Evolutionary conservation across 2,113 vertebrate genomes (phyloP), one percentile per base, ranked within the genome.

Genomic region (Aspidoscelis tigris): DNA sequence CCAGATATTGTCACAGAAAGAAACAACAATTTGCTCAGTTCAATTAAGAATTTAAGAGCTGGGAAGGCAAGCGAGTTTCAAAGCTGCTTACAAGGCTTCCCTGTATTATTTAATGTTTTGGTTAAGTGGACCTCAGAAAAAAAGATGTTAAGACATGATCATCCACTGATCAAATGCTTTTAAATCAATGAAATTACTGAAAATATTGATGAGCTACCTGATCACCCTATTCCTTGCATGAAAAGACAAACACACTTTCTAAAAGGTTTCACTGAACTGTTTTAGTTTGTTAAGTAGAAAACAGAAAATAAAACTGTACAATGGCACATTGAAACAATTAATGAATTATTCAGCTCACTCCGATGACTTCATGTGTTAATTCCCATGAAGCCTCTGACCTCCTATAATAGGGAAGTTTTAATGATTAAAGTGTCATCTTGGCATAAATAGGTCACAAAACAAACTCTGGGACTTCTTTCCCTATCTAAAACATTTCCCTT

Each of bases 381-480:
- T 87, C 82, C 82, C 80, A 79, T 6, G 18, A 79, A 81, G 80
- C 73, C 78, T 89, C 83, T 93, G 89, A 92, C 88, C 83, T 82
- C 68, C 78, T 89, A 89, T 73, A 86, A 87, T 65, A 86, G n/a
- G 9, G 80, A 88, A 33, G n/a, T 80, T 93, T 89, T 88, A 82
- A 68, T 78, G 50, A 90, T 92, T 92, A 92, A 91, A 88, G 80
- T 89, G 71, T 6, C 2, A 16, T 86, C 86, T 80, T 89, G 87
- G 87, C 85, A 88, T 89, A 93, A 94, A 92, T 88, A 89, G 86
- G 87, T 93, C 87, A 91, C 90, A 44, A 84, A 86, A 68, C 21
- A 84, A 90, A 53, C 73, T 93, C 85, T 86, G 76, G 73, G 88
- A 20, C 79, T 82, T 89, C 84, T 21, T 85, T 89, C 43, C 70